A percentile compares a stretch with the other conserved stretches of the same genome.
These are phyloP conservation scores for Montipora efflorescens DNA, from an alignment of 64 coral and sea anemone species.

Conservation along the genomic window DNA sequence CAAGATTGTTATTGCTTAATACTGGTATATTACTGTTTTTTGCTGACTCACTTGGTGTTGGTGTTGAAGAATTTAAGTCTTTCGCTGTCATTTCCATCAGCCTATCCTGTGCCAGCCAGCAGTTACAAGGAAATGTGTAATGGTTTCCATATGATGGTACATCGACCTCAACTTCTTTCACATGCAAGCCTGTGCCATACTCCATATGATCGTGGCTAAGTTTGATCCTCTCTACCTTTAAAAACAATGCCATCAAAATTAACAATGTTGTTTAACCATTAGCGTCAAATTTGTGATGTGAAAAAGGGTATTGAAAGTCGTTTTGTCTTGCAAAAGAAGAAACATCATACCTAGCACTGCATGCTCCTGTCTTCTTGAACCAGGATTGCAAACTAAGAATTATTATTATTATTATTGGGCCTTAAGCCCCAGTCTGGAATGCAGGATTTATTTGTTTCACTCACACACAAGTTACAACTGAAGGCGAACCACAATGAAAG, in stretches of 20 bases:
- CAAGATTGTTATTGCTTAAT: too few relatives aligned
- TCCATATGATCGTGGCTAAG: slow-evolving; percentile 93
- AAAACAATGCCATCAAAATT: neutral
- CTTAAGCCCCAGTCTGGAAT: too few relatives aligned
- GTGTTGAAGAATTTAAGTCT: slow-evolving; percentile 35
- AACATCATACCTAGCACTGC: neutral
- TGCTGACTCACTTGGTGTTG: neutral
- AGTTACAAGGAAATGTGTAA: slow-evolving; percentile 81
- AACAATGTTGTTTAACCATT: neutral
- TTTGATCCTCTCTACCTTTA: slow-evolving; percentile 86
- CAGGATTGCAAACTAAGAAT: too few relatives aligned
- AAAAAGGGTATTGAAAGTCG: too few relatives aligned
- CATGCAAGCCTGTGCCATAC: slow-evolving; percentile 88
- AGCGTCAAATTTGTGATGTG: too few relatives aligned
- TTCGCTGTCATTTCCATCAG: slow-evolving; percentile 17
- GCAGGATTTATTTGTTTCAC: too few relatives aligned
- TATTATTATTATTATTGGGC: too few relatives aligned
- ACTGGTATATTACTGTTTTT: too few relatives aligned
- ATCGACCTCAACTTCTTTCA: slow-evolving; percentile 82
- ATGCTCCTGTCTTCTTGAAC: too few relatives aligned
- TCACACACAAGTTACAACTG: too few relatives aligned
- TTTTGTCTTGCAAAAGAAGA: neutral
- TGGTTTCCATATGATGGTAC: slow-evolving; percentile 72
- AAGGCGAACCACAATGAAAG: too few relatives aligned
- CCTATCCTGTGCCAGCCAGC: slow-evolving; percentile 86